Evolutionary conservation across 2,888 invertebrate species (phyloP).

Genomic region (Clistopyga incitator): DNA sequence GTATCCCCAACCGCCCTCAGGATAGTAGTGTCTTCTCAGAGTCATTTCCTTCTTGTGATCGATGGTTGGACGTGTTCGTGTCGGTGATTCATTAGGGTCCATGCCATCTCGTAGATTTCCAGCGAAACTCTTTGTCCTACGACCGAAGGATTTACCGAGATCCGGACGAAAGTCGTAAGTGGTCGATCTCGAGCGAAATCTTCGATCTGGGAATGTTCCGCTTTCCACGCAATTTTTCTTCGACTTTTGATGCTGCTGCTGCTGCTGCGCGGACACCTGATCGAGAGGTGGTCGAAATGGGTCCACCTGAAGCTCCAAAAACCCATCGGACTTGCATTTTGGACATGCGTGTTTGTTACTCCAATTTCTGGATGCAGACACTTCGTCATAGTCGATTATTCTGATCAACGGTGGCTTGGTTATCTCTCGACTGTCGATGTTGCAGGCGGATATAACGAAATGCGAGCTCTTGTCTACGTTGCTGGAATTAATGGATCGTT

Average conservation of each 20-base stretch:
- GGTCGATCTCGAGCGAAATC: slow-evolving; percentile 71
- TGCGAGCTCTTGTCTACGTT: slow-evolving; percentile 29
- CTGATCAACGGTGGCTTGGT: slow-evolving; percentile 70
- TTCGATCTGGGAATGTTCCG: slow-evolving; percentile 69
- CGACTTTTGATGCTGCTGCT: slow-evolving; percentile 26
- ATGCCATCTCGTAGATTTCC: slow-evolving; percentile 59
- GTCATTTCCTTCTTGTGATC: slow-evolving; percentile 77
- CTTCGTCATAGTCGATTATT: slow-evolving; percentile 72
- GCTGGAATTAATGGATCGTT: slow-evolving; percentile 18
- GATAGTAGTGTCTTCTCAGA: slow-evolving; percentile 91
- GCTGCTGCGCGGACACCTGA: slow-evolving; percentile 19
- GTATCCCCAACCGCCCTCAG: slow-evolving; percentile 96
- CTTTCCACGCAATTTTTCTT: slow-evolving; percentile 70
- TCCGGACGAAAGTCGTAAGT: slow-evolving; percentile 69
- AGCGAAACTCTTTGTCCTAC: slow-evolving; percentile 73
- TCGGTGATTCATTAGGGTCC: slow-evolving; percentile 53
- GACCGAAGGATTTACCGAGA: slow-evolving; percentile 60
- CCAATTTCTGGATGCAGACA: slow-evolving; percentile 57
- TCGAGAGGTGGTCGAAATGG: slow-evolving; percentile 72
- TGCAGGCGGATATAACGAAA: slow-evolving; percentile 45
- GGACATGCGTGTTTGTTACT: slow-evolving; percentile 73
- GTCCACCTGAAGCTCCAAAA: slow-evolving; percentile 73
- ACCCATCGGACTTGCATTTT: slow-evolving; percentile 76
- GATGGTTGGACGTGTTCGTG: slow-evolving; percentile 57
- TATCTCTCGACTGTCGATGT: slow-evolving; percentile 19